Evolutionary conservation across 2,888 invertebrate genomes (phyloP).

Genomic region (Drosophila kuntzei): DNA sequence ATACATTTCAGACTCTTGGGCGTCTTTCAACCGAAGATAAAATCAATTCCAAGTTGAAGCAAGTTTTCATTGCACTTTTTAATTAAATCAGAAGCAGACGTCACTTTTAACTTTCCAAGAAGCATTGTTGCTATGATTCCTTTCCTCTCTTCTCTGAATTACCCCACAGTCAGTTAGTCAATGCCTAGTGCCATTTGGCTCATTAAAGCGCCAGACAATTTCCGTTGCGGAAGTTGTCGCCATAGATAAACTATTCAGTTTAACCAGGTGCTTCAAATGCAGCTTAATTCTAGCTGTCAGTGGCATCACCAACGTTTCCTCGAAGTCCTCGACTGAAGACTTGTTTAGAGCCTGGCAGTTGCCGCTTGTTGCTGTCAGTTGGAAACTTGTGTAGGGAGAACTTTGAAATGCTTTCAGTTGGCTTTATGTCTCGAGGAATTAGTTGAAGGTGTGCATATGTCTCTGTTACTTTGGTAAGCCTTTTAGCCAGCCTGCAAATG

Average conservation of each 20-base stretch:
- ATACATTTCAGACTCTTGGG: constrained; percentile 10
- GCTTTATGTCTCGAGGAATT: constrained; percentile 15
- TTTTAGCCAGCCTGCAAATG: constrained; percentile 1
- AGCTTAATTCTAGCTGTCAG: constrained; percentile 27
- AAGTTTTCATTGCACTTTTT: constrained; percentile 64
- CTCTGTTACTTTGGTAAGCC: constrained; percentile 7
- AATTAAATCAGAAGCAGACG: constrained; percentile 65
- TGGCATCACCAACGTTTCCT: constrained; percentile 10
- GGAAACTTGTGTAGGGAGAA: constrained; percentile 8
- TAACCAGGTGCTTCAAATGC: constrained; percentile 42
- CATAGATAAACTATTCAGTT: constrained; percentile 49
- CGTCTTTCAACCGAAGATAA: background rate
- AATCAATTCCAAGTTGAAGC: constrained; percentile 17
- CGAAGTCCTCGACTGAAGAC: constrained; percentile 11
- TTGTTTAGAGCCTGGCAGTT: too few species aligned
- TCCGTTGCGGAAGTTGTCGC: constrained; percentile 52
- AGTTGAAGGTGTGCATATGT: constrained; percentile 15
- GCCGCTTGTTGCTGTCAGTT: background rate
- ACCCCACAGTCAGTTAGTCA: background rate
- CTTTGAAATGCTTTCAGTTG: constrained; percentile 15
- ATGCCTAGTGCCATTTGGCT: constrained; percentile 45
- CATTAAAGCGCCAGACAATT: constrained; percentile 70
- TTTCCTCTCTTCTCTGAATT: too few species aligned
- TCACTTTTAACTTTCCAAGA: constrained; percentile 35
- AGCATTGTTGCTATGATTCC: background rate